Evolutionary conservation across 1,140 invertebrate genomes (phyloP).

Genomic region (Magallana ariakensis): DNA sequence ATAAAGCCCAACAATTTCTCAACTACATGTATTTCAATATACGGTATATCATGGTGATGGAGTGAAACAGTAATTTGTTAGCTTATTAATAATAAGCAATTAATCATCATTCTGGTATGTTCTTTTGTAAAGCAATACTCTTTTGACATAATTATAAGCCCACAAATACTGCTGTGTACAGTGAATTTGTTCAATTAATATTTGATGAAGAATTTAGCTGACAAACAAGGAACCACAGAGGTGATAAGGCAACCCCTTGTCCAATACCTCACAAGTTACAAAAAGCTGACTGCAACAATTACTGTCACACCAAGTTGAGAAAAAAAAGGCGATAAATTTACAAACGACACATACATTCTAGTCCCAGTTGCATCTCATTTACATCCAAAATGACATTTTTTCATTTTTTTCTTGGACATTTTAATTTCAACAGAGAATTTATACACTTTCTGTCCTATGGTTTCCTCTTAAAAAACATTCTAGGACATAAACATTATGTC

Average conservation of each 20-base stretch:
- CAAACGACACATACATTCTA: not conserved
- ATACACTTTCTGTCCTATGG: not conserved
- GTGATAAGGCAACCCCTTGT: not conserved
- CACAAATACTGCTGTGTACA: no score
- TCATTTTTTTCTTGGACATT: not conserved
- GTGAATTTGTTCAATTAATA: no score
- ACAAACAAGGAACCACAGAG: no score
- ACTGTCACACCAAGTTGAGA: not conserved
- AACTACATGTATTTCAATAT: no score
- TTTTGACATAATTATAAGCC: no score
- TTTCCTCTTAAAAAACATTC: conserved; percentile 9
- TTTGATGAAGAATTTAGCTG: no score
- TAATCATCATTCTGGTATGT: no score
- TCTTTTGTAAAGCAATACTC: no score
- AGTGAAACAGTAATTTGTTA: no score
- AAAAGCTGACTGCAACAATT: not conserved
- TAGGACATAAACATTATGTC: conserved; percentile 8
- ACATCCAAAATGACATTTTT: not conserved
- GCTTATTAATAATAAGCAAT: no score
- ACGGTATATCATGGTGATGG: no score
- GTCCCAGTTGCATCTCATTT: conserved; percentile 6
- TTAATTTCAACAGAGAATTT: not conserved
- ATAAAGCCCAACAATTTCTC: no score
- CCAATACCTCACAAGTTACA: not conserved
- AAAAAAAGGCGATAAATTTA: not conserved